These are phyloP conservation scores for Gadopsis marmoratus DNA, from an alignment of 2,797 vertebrate genomes.

Conservation along the genomic window DNA sequence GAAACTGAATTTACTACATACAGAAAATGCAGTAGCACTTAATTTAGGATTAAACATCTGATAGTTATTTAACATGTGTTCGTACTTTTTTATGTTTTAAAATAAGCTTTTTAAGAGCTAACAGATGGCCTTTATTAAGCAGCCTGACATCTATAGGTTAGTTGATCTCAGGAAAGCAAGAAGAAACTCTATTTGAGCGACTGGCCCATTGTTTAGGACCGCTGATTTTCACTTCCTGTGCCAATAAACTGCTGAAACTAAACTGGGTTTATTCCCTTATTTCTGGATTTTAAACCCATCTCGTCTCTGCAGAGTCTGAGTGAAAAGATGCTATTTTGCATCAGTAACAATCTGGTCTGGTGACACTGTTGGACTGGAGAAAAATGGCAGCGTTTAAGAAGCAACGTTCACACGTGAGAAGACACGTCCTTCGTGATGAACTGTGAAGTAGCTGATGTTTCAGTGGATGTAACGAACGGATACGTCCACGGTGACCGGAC, in stretches of 20 bases:
- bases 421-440: too few species aligned
- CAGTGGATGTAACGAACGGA: background rate
- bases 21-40: background rate
- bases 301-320: too few species aligned
- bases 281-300: too few species aligned
- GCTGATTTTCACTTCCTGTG: background rate
- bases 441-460: too few species aligned
- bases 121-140: background rate
- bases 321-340: too few species aligned
- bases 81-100: background rate
- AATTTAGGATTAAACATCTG: background rate
- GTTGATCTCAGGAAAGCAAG: background rate
- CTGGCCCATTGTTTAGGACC: background rate
- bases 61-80: background rate
- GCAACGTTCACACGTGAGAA: too few species aligned
- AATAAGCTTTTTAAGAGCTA: background rate
- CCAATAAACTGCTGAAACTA: background rate
- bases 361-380: too few species aligned
- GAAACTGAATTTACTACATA: background rate
- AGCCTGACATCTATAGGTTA: background rate
- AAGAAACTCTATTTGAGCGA: background rate
- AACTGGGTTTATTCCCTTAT: too few species aligned
- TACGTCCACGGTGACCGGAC: too few species aligned
- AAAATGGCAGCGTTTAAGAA: too few species aligned
- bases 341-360: too few species aligned